Evolutionary conservation across 2,888 invertebrate species (phyloP).

Genomic region (Yponomeuta plumbellus): DNA sequence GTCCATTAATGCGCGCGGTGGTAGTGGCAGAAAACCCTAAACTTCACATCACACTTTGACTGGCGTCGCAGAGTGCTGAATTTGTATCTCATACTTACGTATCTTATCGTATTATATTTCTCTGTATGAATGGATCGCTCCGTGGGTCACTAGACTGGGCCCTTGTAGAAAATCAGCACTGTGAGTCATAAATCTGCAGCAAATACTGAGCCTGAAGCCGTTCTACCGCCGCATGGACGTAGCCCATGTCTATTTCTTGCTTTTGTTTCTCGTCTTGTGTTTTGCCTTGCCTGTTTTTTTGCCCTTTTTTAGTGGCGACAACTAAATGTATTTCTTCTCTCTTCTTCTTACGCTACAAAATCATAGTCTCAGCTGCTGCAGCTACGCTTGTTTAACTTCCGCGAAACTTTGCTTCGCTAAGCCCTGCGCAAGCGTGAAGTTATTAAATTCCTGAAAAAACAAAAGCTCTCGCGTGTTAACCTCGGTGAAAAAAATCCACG

Average conservation of each 20-base stretch:
- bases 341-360: background rate
- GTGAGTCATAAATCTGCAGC: no score
- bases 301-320: no score
- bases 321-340: no score
- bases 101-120: no score
- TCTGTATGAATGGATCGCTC: no score
- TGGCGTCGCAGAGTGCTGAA: background rate
- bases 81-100: background rate
- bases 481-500: background rate
- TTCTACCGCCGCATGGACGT: no score
- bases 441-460: background rate
- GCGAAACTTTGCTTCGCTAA: background rate
- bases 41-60: background rate
- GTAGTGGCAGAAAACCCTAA: background rate
- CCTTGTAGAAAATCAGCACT: no score
- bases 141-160: no score
- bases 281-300: no score
- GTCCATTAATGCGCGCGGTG: slow-evolving; percentile 22
- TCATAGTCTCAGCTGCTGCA: background rate
- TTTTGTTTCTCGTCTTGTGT: no score
- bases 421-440: background rate
- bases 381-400: background rate
- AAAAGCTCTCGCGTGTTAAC: background rate
- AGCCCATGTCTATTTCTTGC: no score
- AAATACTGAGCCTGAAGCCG: no score